Evolutionary conservation across 1,140 invertebrate genomes (phyloP).

Genomic region (Argopecten irradians): DNA sequence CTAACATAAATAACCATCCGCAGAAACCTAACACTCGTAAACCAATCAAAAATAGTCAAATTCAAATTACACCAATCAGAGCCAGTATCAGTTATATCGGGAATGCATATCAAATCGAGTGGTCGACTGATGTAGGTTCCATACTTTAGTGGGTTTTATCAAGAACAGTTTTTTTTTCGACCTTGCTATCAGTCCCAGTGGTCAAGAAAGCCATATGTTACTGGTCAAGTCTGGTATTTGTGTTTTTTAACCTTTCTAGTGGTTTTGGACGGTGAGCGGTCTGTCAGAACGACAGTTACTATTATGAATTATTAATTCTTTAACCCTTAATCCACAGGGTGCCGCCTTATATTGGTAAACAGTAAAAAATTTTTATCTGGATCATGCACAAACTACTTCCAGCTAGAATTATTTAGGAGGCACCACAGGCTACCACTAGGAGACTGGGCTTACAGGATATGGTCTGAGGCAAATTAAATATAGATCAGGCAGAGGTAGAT

Average conservation of each 20-base stretch:
- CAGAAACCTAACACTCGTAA: background rate
- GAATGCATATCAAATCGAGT: background rate
- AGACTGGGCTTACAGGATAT: background rate
- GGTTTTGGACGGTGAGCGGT: background rate
- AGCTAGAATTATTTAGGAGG: background rate
- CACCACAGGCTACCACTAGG: background rate
- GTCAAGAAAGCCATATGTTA: background rate
- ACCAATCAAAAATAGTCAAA: background rate
- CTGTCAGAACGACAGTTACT: background rate
- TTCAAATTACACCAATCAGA: background rate
- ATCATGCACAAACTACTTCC: background rate
- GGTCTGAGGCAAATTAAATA: background rate
- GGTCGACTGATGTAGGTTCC: background rate
- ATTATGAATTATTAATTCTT: slow-evolving; percentile 5
- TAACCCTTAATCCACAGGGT: slow-evolving; percentile 6
- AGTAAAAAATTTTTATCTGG: background rate
- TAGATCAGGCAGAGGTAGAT: background rate
- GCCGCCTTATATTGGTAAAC: background rate
- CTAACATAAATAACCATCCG: background rate
- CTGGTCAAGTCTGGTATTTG: background rate
- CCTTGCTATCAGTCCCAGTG: background rate
- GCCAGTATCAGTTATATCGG: background rate
- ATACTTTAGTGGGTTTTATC: background rate
- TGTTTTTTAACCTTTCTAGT: background rate
- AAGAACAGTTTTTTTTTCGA: background rate